A percentile compares a stretch with the other conserved stretches of the same genome.
These are phyloP conservation scores for Bicyclus anynana DNA, from an alignment of 1,140 invertebrate genomes.

Conservation along the genomic window DNA sequence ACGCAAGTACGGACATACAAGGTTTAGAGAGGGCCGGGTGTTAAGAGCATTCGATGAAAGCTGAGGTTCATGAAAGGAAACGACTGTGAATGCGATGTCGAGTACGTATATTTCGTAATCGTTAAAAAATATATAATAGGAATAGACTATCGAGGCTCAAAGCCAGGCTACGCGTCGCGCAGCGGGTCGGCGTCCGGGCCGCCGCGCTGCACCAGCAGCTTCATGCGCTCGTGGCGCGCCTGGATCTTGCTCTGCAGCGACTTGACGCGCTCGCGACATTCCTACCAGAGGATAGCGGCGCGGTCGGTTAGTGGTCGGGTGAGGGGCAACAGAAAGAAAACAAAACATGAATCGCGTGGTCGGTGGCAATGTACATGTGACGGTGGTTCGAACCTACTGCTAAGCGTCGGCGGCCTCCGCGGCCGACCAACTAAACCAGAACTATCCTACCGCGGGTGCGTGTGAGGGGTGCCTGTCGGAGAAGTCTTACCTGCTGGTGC, in stretches of 20 bases:
- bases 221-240: slow-evolving; percentile 91
- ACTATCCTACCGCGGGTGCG: slow-evolving; percentile 43
- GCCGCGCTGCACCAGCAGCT: slow-evolving; percentile 90
- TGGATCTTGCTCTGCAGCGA: slow-evolving; percentile 92
- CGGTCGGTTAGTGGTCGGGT: slow-evolving; percentile 54
- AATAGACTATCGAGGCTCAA: slow-evolving; percentile 61
- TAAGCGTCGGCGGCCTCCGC: slow-evolving; percentile 31
- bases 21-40: slow-evolving; percentile 60
- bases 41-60: slow-evolving; percentile 40
- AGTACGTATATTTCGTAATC: slow-evolving; percentile 61
- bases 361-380: slow-evolving; percentile 56
- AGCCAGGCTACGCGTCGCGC: slow-evolving; percentile 75
- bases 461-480: background rate
- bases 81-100: slow-evolving; percentile 66
- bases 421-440: slow-evolving; percentile 65
- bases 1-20: slow-evolving; percentile 78
- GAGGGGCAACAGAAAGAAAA: slow-evolving; percentile 80
- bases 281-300: slow-evolving; percentile 79
- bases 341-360: slow-evolving; percentile 75
- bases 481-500: slow-evolving; percentile 92
- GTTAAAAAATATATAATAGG: slow-evolving; percentile 58
- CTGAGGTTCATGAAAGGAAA: slow-evolving; percentile 56
- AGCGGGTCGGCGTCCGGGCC: slow-evolving; percentile 86
- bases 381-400: slow-evolving; percentile 23
- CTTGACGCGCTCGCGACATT: slow-evolving; percentile 89